Percentiles rank a stretch among this genome's conserved stretches.
Evolutionary conservation across 2,113 vertebrate genomes (phyloP).

Genomic region (Oryzias javanicus): DNA sequence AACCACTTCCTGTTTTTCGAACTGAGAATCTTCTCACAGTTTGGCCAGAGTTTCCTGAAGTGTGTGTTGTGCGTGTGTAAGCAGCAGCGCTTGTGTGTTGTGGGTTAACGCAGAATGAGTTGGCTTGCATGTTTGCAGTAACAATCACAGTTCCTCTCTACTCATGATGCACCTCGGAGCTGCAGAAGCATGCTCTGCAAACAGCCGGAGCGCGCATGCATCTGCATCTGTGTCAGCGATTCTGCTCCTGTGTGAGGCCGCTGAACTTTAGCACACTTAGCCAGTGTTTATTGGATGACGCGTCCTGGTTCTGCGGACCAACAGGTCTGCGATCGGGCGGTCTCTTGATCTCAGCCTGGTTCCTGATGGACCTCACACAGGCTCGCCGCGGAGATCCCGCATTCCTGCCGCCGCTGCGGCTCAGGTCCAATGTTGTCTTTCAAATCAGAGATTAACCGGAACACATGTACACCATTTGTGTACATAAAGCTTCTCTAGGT

Average conservation of each 20-base stretch:
- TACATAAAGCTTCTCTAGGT: constrained; percentile 35
- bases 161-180: constrained; percentile 18
- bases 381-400: constrained; percentile 27
- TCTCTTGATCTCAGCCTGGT: constrained; percentile 28
- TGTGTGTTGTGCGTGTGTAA: constrained; percentile 58
- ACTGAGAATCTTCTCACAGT: constrained; percentile 75
- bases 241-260: constrained; percentile 1
- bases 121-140: constrained; percentile 54
- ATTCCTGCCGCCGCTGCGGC: constrained; percentile 23
- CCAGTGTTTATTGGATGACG: background rate
- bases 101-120: constrained; percentile 54
- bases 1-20: constrained; percentile 75
- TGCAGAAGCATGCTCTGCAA: constrained; percentile 2
- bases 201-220: background rate
- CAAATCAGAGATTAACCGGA: constrained; percentile 59
- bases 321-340: constrained; percentile 9
- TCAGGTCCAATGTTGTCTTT: constrained; percentile 58
- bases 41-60: constrained; percentile 72
- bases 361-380: constrained; percentile 48
- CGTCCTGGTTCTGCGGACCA: constrained; percentile 23
- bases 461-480: constrained; percentile 59
- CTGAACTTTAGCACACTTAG: too few relatives aligned
- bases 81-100: constrained; percentile 42
- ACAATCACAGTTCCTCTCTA: constrained; percentile 73
- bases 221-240: background rate